Evolutionary conservation across 2,113 vertebrate species (phyloP).

Genomic region (Mesoclemmys tuberculata): DNA sequence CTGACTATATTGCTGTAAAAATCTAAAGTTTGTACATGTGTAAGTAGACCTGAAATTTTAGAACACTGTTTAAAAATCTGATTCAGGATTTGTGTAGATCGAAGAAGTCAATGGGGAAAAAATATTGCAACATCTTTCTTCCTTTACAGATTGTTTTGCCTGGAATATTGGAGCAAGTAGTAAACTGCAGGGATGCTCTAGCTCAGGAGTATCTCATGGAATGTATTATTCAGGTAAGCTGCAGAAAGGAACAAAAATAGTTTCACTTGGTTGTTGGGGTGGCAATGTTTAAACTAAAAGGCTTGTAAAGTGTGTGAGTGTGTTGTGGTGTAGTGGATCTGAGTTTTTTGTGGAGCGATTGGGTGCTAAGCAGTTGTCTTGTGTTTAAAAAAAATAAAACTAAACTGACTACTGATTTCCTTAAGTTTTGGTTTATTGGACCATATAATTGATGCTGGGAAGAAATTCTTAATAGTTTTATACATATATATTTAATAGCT

Average conservation of each 20-base stretch:
- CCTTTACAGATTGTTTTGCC: constrained; percentile 89
- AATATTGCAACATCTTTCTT: neutral
- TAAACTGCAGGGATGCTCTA: constrained; percentile 97
- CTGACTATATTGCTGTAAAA: neutral
- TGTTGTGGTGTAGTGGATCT: neutral
- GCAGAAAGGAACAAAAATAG: neutral
- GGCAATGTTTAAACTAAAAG: neutral
- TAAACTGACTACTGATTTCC: neutral
- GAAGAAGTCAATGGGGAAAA: neutral
- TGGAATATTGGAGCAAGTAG: constrained; percentile 96
- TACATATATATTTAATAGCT: neutral
- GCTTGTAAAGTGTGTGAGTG: neutral
- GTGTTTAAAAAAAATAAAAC: neutral
- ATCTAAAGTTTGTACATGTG: neutral
- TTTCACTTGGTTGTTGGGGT: neutral
- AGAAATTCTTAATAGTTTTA: neutral
- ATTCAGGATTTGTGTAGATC: neutral
- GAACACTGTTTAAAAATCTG: neutral
- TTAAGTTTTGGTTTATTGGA: neutral
- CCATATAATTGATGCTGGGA: neutral
- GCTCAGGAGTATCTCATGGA: constrained; percentile 99
- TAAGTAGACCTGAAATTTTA: neutral
- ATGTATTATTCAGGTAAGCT: constrained; percentile 97
- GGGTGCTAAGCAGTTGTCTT: neutral
- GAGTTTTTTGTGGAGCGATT: too few species aligned